These are phyloP conservation scores for Lutraria rhynchaena DNA, from an alignment of 1,140 invertebrate genomes.

Conservation along the genomic window DNA sequence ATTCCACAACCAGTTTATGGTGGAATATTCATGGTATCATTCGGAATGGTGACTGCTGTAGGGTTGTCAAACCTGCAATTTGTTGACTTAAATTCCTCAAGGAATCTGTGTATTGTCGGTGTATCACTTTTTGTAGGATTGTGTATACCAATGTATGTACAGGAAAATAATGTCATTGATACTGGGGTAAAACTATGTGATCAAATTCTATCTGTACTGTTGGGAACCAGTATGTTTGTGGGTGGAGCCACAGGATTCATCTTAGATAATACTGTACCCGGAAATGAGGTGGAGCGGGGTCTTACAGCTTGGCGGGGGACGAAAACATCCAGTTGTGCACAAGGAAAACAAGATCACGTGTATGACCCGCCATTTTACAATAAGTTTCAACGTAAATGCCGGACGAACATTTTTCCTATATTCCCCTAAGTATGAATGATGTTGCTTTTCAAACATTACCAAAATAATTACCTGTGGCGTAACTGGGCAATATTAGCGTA, in stretches of 20 bases:
- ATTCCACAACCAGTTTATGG: conserved; percentile 21
- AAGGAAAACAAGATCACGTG: too few relatives aligned
- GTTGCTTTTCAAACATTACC: too few relatives aligned
- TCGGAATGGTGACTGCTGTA: conserved; percentile 81
- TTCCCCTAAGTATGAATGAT: too few relatives aligned
- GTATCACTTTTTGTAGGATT: conserved; percentile 93
- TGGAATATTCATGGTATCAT: conserved; percentile 13
- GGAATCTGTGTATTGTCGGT: conserved; percentile 93
- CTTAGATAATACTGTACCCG: conserved; percentile 73
- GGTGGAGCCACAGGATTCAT: conserved; percentile 69
- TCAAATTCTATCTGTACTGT: conserved; percentile 68
- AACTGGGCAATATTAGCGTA: too few relatives aligned
- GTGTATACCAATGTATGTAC: conserved; percentile 88
- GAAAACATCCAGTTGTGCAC: too few relatives aligned
- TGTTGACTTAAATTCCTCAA: conserved; percentile 92
- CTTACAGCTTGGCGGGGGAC: conserved; percentile 53
- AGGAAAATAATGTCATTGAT: conserved; percentile 20
- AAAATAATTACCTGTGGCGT: too few relatives aligned
- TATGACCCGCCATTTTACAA: too few relatives aligned
- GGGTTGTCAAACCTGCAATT: conserved; percentile 70
- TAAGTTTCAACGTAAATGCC: too few relatives aligned
- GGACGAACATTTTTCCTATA: too few relatives aligned
- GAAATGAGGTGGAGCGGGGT: conserved; percentile 63
- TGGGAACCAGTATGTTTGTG: conserved; percentile 73
- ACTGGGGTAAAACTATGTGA: conserved; percentile 66